Percentiles rank a stretch among this genome's conserved stretches.
These are phyloP conservation scores for Lochmaea crataegi DNA, from an alignment of 2,888 invertebrate species.

Conservation along the genomic window DNA sequence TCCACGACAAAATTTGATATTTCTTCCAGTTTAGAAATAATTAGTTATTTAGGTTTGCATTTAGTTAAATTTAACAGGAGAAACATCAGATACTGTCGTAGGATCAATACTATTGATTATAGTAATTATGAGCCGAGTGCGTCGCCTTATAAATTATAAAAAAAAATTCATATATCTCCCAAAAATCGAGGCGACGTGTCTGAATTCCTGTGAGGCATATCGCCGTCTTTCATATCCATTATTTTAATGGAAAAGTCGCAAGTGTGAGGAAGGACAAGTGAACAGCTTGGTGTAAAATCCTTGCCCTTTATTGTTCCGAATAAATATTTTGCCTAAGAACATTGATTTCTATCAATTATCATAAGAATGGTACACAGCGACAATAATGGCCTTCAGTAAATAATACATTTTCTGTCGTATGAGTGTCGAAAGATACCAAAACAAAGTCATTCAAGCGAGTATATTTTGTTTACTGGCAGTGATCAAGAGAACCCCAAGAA, in stretches of 20 bases:
- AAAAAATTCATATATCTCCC: conserved; percentile 32
- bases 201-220: conserved; percentile 27
- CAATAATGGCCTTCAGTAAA: no score
- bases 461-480: no score
- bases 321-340: neutral
- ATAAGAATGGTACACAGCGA: neutral
- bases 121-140: conserved; percentile 45
- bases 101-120: conserved; percentile 21
- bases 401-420: no score
- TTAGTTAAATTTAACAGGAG: neutral
- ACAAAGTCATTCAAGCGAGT: no score
- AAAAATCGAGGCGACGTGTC: conserved; percentile 39
- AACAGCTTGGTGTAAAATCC: conserved; percentile 25
- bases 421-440: no score
- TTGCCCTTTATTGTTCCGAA: neutral
- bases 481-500: no score
- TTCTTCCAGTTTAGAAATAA: no score
- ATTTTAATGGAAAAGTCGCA: conserved; percentile 32
- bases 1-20: neutral
- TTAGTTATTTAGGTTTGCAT: neutral
- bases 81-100: neutral
- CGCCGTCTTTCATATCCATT: conserved; percentile 31
- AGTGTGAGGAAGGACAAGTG: conserved; percentile 42
- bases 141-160: conserved; percentile 35
- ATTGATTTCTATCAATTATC: neutral